Percentiles rank a stretch among this genome's conserved stretches.
Conservation (phyloP, 2,113 vertebrate genomes). For the Heteronetta atricapilla region DNA sequence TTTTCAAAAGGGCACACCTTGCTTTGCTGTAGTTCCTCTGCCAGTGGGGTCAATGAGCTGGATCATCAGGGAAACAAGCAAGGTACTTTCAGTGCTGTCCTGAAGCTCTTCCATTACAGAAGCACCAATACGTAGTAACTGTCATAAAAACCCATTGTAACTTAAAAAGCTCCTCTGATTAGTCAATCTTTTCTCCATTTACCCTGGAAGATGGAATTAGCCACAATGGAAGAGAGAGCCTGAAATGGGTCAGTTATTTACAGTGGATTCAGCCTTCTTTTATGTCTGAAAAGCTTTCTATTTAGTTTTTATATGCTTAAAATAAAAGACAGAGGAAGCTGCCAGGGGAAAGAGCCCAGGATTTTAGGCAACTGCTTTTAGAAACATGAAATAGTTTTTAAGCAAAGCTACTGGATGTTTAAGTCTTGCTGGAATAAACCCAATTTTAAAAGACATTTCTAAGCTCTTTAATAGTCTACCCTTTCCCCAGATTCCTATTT, state of each 20-base stretch:
- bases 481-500: slow-evolving; percentile 36
- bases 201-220: slow-evolving; percentile 3
- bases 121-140: background rate
- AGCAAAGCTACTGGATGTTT: background rate
- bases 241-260: slow-evolving; percentile 53
- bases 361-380: slow-evolving; percentile 36
- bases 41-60: background rate
- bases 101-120: background rate
- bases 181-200: slow-evolving; percentile 28
- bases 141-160: background rate
- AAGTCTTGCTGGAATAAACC: background rate
- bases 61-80: background rate
- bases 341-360: background rate
- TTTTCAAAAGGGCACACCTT: background rate
- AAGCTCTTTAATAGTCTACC: background rate
- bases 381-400: background rate
- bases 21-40: background rate
- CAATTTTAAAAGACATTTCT: background rate
- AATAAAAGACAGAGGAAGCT: slow-evolving; percentile 22
- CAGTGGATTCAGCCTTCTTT: background rate
- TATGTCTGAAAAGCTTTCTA: slow-evolving; percentile 3
- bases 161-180: slow-evolving; percentile 35
- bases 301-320: slow-evolving; percentile 7
- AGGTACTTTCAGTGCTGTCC: background rate
- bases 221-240: background rate